Evolutionary conservation across 2,797 vertebrate species (phyloP).

Genomic region (Lycodopsis pacificus): DNA sequence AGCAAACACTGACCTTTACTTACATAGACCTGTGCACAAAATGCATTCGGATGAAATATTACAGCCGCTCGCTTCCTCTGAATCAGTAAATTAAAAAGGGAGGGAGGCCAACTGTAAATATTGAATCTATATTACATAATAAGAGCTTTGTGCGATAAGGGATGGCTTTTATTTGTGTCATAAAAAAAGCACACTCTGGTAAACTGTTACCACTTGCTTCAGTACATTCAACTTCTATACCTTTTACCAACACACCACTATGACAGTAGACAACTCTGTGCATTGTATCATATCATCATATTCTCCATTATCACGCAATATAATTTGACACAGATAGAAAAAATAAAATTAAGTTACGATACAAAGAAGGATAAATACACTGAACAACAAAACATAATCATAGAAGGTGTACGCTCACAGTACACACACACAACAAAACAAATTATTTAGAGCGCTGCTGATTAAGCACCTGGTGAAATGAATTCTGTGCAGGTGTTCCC

Average conservation of each 20-base stretch:
- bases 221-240: constrained; percentile 61
- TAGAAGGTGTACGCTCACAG: constrained; percentile 26
- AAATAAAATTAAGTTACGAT: constrained; percentile 49
- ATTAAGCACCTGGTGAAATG: constrained; percentile 59
- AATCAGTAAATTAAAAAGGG: constrained; percentile 67
- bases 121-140: constrained; percentile 81
- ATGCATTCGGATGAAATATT: constrained; percentile 52
- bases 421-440: constrained; percentile 13
- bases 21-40: constrained; percentile 58
- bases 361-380: constrained; percentile 56
- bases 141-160: constrained; percentile 74
- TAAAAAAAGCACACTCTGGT: constrained; percentile 73
- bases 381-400: constrained; percentile 34
- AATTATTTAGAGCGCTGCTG: constrained; percentile 52
- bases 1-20: constrained; percentile 51
- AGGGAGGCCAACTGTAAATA: constrained; percentile 77
- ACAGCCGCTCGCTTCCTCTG: constrained; percentile 35
- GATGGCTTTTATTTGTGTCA: constrained; percentile 77
- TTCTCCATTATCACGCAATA: constrained; percentile 33
- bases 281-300: constrained; percentile 30
- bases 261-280: constrained; percentile 42
- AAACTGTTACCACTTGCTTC: constrained; percentile 58
- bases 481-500: constrained; percentile 68
- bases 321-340: constrained; percentile 28
- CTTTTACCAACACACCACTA: constrained; percentile 36